These are phyloP conservation scores for Lissocephala sabroskyi DNA, from an alignment of 2,888 invertebrate species.

Conservation along the genomic window DNA sequence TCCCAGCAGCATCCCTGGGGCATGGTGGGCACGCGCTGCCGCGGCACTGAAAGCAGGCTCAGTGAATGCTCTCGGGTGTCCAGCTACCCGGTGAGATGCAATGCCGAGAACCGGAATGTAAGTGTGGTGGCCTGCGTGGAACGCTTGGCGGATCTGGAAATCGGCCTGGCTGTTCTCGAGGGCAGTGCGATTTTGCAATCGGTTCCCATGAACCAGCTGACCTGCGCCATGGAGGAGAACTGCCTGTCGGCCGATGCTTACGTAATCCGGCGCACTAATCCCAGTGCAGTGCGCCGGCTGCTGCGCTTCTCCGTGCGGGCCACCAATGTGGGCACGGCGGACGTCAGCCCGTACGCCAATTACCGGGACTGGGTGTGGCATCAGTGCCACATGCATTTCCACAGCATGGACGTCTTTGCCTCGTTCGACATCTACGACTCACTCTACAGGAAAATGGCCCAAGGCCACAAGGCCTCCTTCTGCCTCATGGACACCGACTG, in stretches of 20 bases:
- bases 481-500: slow-evolving; percentile 61
- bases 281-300: slow-evolving; percentile 44
- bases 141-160: slow-evolving; percentile 47
- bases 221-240: slow-evolving; percentile 67
- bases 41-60: slow-evolving; percentile 51
- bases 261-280: slow-evolving; percentile 45
- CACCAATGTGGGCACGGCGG: slow-evolving; percentile 60
- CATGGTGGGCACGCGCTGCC: slow-evolving; percentile 59
- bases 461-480: slow-evolving; percentile 67
- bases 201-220: slow-evolving; percentile 50
- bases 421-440: slow-evolving; percentile 59
- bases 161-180: slow-evolving; percentile 54
- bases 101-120: slow-evolving; percentile 45
- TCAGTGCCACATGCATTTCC: slow-evolving; percentile 62
- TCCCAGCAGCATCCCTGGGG: slow-evolving; percentile 44
- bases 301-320: slow-evolving; percentile 64
- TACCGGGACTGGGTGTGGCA: slow-evolving; percentile 67
- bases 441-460: slow-evolving; percentile 53
- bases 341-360: slow-evolving; percentile 65
- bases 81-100: slow-evolving; percentile 42
- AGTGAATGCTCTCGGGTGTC: slow-evolving; percentile 53
- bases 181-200: slow-evolving; percentile 41
- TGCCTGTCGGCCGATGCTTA: slow-evolving; percentile 62
- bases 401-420: slow-evolving; percentile 66
- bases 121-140: slow-evolving; percentile 55